These are phyloP conservation scores for Pantherophis guttatus DNA, from an alignment of 2,113 vertebrate species.

Conservation along the genomic window DNA sequence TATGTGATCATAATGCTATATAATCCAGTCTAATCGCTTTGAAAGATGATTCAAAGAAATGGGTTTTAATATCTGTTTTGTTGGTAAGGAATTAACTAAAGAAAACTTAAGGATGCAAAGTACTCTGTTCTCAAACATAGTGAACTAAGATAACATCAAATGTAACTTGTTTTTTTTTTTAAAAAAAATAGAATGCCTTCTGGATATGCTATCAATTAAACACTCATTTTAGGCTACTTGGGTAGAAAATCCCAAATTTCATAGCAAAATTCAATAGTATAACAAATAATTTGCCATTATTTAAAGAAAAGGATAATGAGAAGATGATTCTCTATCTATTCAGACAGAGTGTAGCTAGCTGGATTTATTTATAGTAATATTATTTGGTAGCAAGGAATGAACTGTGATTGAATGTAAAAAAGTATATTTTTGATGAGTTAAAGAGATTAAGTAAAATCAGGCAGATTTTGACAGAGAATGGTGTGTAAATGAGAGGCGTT, in stretches of 20 bases:
- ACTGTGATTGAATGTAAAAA: constrained; percentile 76
- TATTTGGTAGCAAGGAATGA: constrained; percentile 74
- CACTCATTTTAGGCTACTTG: constrained; percentile 40
- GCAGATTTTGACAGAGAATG: constrained; percentile 82
- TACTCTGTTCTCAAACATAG: constrained; percentile 43
- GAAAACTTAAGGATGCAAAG: constrained; percentile 39
- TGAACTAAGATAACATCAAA: constrained; percentile 41
- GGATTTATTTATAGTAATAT: constrained; percentile 78
- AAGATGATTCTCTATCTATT: constrained; percentile 57
- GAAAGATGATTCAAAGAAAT: constrained; percentile 23
- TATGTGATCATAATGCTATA: constrained; percentile 21
- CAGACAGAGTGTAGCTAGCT: constrained; percentile 68
- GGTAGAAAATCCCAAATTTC: constrained; percentile 55
- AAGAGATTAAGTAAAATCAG: constrained; percentile 82
- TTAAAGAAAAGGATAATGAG: constrained; percentile 49
- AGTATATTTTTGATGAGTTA: constrained; percentile 80
- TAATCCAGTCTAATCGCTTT: constrained; percentile 35
- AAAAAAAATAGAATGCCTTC: constrained; percentile 25
- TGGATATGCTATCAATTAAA: constrained; percentile 48
- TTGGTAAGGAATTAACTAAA: constrained; percentile 40
- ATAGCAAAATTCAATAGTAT: constrained; percentile 60
- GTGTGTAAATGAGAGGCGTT: constrained; percentile 87
- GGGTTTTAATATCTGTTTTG: constrained; percentile 42
- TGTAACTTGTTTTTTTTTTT: background rate
- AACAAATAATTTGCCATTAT: constrained; percentile 61